Conservation (phyloP, 2,888 invertebrate species). For the Ganaspis brasiliensis region DNA sequence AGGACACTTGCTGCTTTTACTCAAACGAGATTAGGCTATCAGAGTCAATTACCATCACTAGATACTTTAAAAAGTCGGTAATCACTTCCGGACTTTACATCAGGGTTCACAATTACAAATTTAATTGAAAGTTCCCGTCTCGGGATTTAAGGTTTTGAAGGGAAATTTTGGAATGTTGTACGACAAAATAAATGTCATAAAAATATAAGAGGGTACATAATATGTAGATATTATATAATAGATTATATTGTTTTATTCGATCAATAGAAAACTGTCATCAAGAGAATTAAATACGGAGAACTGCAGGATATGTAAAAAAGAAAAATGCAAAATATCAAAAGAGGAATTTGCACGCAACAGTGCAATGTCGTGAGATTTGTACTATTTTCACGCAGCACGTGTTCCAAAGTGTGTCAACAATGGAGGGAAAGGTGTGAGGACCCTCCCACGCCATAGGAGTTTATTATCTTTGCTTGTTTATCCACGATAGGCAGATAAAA, state of each 20-base stretch:
- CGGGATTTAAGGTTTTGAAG: background rate
- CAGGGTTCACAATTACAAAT: background rate
- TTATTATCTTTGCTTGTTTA: constrained; percentile 43
- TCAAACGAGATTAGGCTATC: constrained; percentile 73
- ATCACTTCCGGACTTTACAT: constrained; percentile 59
- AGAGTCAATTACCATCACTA: constrained; percentile 71
- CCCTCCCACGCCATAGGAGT: constrained; percentile 20
- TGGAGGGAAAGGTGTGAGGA: constrained; percentile 37
- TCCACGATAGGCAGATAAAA: constrained; percentile 39
- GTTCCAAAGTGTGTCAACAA: constrained; percentile 38
- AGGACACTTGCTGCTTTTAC: constrained; percentile 61
- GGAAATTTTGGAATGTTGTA: background rate
- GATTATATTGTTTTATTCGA: too few relatives aligned
- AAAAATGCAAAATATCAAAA: background rate
- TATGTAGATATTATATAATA: too few relatives aligned
- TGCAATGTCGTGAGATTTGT: constrained; percentile 18
- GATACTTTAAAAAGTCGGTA: constrained; percentile 63
- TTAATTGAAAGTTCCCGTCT: background rate
- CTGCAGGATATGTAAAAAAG: background rate
- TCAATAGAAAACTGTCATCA: too few relatives aligned
- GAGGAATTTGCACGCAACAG: constrained; percentile 7
- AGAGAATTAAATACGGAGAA: background rate
- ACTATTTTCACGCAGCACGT: constrained; percentile 18
- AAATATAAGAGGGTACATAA: too few relatives aligned
- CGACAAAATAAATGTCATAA: too few relatives aligned